phyloP scores from a whole-genome alignment of 2,797 vertebrate genomes.

The Taeniopygia guttata region DNA sequence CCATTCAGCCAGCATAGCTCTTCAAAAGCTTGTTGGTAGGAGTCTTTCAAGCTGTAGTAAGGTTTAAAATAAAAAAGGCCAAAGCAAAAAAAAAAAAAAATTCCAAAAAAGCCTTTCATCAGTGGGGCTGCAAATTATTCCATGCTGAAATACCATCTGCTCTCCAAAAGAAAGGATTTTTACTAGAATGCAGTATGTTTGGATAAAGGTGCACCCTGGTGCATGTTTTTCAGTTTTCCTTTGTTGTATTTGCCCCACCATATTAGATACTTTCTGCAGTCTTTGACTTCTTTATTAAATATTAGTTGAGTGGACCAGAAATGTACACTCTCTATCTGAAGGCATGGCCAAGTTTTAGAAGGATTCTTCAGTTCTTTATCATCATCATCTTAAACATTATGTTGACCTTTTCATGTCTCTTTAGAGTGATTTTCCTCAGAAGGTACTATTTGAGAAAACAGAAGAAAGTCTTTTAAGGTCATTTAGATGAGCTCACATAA shows the following conservation, averaged over 20 bases:
- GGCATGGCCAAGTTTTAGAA: background rate
- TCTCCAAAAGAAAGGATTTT: background rate
- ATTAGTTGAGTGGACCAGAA: background rate
- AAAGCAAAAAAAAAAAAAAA: background rate
- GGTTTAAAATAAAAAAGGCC: background rate
- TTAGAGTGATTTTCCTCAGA: background rate
- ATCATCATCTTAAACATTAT: background rate
- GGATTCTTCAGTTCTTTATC: background rate
- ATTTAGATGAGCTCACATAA: background rate
- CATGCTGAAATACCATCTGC: constrained; percentile 29
- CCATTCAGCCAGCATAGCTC: background rate
- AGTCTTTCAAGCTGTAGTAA: background rate
- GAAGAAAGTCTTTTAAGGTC: background rate
- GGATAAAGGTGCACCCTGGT: background rate
- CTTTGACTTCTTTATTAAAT: background rate
- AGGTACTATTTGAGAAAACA: background rate
- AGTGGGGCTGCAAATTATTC: background rate
- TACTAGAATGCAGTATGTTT: constrained; percentile 11
- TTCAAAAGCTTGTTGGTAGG: background rate
- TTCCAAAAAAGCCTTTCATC: background rate
- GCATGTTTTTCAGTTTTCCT: background rate
- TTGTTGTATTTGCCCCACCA: background rate
- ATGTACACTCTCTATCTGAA: background rate
- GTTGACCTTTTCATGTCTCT: background rate
- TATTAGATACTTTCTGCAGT: background rate